Evolutionary conservation across 2,797 vertebrate genomes (phyloP).

Genomic region (Perodicticus potto): DNA sequence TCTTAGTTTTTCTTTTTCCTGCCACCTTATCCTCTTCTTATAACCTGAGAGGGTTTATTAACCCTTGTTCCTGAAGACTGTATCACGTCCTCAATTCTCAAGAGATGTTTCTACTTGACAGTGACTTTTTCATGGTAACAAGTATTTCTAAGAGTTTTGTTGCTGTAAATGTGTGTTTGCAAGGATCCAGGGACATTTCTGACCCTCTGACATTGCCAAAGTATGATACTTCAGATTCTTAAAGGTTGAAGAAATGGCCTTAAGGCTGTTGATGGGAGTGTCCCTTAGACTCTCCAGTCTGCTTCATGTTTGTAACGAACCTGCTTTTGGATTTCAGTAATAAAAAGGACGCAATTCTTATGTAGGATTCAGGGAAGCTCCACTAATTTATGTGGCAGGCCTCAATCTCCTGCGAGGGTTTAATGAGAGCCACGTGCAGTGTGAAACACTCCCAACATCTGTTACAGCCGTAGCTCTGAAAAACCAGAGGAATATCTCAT

Average conservation of each 20-base stretch:
- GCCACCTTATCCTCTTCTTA: neutral
- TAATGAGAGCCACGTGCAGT: neutral
- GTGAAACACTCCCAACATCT: neutral
- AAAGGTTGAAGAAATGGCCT: neutral
- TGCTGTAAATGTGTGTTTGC: neutral
- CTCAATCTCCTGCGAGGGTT: constrained; percentile 33
- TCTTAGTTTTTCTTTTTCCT: neutral
- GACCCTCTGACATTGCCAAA: neutral
- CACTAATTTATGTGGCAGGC: constrained; percentile 51
- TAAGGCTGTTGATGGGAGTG: neutral
- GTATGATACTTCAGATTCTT: neutral
- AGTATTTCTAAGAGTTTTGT: neutral
- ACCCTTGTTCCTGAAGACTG: neutral
- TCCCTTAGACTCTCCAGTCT: neutral
- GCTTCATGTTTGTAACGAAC: constrained; percentile 18
- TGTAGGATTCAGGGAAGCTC: neutral
- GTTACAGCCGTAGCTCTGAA: neutral
- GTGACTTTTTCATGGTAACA: neutral
- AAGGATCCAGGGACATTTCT: neutral
- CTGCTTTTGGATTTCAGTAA: neutral
- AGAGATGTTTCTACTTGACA: neutral
- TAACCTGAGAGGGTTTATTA: neutral
- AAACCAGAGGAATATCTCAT: neutral
- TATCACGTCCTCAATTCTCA: neutral
- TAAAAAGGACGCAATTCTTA: constrained; percentile 8